Conservation (phyloP, 1,140 invertebrate species). For the Meteorus sp. region DNA sequence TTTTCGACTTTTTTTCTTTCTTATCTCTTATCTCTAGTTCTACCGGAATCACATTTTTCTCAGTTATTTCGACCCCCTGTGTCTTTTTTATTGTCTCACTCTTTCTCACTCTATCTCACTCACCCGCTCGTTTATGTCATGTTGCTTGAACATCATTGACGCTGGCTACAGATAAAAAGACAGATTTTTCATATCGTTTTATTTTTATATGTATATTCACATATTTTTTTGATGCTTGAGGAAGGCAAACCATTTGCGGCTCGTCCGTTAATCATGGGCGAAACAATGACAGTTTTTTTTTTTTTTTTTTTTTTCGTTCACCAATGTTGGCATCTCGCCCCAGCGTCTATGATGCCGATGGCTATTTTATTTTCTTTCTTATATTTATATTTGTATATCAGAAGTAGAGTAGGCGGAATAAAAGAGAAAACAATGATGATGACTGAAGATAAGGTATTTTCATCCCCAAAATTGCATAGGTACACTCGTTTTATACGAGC, state of each 20-base stretch:
- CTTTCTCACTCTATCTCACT: not conserved
- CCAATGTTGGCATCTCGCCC: no score
- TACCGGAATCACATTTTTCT: not conserved
- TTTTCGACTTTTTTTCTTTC: slow-evolving; percentile 21
- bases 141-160: not conserved
- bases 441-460: no score
- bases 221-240: no score
- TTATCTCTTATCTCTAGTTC: slow-evolving; percentile 9
- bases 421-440: not conserved
- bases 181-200: not conserved
- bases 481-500: slow-evolving; percentile 80
- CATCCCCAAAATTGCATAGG: slow-evolving; percentile 48
- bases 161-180: not conserved
- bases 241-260: not conserved
- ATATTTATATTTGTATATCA: no score
- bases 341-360: not conserved
- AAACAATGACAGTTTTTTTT: no score
- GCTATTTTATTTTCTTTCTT: slow-evolving; percentile 1
- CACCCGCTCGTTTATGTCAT: not conserved
- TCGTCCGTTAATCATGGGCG: not conserved
- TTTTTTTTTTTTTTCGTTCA: no score
- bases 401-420: not conserved
- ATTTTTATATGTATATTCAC: no score
- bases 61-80: not conserved
- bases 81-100: slow-evolving; percentile 17